Base-by-base conservation (phyloP, 2,113 vertebrate species). In the Macquaria ambigua region DNA sequence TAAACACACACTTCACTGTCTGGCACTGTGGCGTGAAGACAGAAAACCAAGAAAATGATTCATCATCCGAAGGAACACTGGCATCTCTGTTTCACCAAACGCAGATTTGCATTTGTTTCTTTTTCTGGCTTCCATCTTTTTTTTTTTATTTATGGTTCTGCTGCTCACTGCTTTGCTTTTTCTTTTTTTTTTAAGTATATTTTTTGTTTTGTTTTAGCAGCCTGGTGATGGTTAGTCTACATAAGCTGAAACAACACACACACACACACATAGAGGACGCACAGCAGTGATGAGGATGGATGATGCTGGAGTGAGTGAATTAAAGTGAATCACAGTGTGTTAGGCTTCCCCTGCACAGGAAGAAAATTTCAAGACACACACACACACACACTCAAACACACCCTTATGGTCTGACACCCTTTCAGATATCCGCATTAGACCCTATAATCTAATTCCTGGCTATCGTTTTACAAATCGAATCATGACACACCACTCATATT, bases 401-500 rank as follows among this genome's bases (percentile, higher is more conserved):
- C 61, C 74, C 82, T 86, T 87, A 90, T 87, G 91, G 77, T 85
- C 82, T 77, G 81, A 90, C 90, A 89, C 86, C 70, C 91, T 93
- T 93, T 91, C 91, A 92, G 89, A 90, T 86, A 81, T 77, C 81
- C 79, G 62, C 89, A 93, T 91, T 92, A 93, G 84, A 66, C 74
- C 59, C 88, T 72, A 14, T 93, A 93, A 94, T 92, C 89, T 86
- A 67, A 94, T 94, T 89, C 87, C 79, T 70, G 56, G 68, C 87
- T 93, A 94, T 95, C 87, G 56, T 86, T 76, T 95, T 93, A 89
- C 94, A 91, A 90, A 94, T 93, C 93, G 86, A 91, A 93, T 92
- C 89, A 87, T 88, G 92, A 87, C 90, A 93, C 87, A 89, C 90
- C 91, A 90, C 88, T 93, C 89, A 93, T 93, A 93, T 94, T 94